These are phyloP conservation scores for Camelus dromedarius DNA, from an alignment of 2,113 vertebrate species.

Conservation along the genomic window DNA sequence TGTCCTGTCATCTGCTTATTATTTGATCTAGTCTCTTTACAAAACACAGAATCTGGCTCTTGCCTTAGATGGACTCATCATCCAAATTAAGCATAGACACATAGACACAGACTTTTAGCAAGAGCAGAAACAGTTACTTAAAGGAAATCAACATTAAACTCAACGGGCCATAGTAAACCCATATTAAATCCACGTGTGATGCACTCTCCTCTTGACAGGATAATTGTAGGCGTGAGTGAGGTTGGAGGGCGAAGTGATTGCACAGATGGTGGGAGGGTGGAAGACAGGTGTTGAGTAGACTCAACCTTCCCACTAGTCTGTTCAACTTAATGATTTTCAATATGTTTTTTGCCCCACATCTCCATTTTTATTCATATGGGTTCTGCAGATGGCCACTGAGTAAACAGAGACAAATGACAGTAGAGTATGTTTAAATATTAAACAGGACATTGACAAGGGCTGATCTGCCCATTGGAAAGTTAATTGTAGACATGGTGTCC, in stretches of 20 bases:
- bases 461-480: not conserved
- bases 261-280: constrained; percentile 70
- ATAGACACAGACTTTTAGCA: not conserved
- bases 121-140: constrained; percentile 48
- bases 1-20: not conserved
- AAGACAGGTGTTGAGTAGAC: constrained; percentile 72
- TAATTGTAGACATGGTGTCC: not conserved
- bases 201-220: constrained; percentile 58
- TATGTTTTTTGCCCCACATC: constrained; percentile 39
- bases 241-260: not conserved
- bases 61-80: constrained; percentile 22
- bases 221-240: constrained; percentile 65
- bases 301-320: constrained; percentile 49
- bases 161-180: constrained; percentile 13
- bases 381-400: constrained; percentile 67
- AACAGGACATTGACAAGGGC: constrained; percentile 32
- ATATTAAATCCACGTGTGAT: constrained; percentile 54
- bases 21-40: constrained; percentile 60
- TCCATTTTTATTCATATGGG: constrained; percentile 37
- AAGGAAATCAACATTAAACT: constrained; percentile 60
- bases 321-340: constrained; percentile 61
- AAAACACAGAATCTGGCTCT: constrained; percentile 50
- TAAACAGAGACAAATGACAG: constrained; percentile 51
- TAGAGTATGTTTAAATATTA: constrained; percentile 70
- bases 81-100: constrained; percentile 25